These are phyloP conservation scores for Alectura lathami DNA, from an alignment of 2,113 vertebrate genomes.

Conservation along the genomic window DNA sequence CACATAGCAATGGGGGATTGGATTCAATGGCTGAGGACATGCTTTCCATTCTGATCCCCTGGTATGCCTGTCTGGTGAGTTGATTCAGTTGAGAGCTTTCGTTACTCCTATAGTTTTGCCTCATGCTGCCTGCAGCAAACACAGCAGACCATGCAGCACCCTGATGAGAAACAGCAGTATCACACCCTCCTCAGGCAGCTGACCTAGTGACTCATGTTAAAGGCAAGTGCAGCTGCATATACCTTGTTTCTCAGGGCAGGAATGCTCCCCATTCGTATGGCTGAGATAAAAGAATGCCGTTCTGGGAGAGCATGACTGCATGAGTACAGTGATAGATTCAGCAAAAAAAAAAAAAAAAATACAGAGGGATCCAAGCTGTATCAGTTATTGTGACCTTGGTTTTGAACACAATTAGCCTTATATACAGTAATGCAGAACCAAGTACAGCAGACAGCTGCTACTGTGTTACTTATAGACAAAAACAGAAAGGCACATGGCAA, in stretches of 20 bases:
- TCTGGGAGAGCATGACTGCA: neutral
- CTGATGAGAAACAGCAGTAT: rapidly evolving
- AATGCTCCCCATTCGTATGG: neutral
- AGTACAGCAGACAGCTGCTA: neutral
- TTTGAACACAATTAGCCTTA: slow-evolving; percentile 8
- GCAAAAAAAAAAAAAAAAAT: neutral
- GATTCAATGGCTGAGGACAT: rapidly evolving
- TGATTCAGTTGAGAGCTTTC: neutral
- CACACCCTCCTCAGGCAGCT: neutral
- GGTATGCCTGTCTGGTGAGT: rapidly evolving
- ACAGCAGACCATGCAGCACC: rapidly evolving
- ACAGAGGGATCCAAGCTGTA: neutral
- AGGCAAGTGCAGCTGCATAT: neutral
- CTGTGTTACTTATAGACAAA: neutral
- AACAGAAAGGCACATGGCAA: neutral
- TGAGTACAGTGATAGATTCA: neutral
- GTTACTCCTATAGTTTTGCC: neutral
- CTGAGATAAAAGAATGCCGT: neutral
- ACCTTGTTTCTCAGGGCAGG: neutral
- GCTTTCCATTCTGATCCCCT: neutral
- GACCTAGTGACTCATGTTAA: neutral
- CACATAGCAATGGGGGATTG: neutral
- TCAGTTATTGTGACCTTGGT: neutral
- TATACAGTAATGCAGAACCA: neutral
- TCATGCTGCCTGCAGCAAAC: neutral